These are phyloP conservation scores for Volucella inflata DNA, from an alignment of 2,888 invertebrate genomes.

Conservation along the genomic window DNA sequence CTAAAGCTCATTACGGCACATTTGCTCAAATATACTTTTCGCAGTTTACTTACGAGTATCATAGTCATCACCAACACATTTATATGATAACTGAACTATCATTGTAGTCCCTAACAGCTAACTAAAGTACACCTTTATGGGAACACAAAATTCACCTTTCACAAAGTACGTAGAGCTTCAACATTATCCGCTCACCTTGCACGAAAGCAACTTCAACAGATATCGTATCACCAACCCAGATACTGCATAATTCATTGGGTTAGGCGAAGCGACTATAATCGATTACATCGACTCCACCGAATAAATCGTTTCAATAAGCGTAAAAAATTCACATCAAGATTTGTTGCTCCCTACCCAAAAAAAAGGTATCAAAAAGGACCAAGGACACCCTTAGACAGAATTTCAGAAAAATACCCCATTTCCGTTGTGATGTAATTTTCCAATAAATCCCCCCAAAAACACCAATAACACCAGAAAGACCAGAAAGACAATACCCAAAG, in stretches of 20 bases:
- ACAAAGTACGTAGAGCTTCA: no score
- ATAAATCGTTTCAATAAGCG: constrained; percentile 46
- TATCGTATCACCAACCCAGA: background rate
- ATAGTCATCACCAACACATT: no score
- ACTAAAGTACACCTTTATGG: no score
- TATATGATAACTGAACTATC: no score
- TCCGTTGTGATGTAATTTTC: constrained; percentile 46
- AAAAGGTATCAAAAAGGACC: constrained; percentile 5
- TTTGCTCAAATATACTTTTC: no score
- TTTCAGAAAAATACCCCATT: constrained; percentile 34
- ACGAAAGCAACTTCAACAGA: no score
- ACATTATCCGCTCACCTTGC: no score
- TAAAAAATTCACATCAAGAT: constrained; percentile 39
- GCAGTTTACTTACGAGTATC: no score
- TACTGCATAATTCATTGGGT: constrained; percentile 6
- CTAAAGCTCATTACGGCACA: no score
- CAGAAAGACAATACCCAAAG: constrained; percentile 59
- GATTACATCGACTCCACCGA: constrained; percentile 28
- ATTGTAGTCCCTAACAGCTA: no score
- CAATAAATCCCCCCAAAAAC: constrained; percentile 46
- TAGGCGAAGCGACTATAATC: constrained; percentile 11
- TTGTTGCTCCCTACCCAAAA: constrained; percentile 20
- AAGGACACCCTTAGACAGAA: background rate
- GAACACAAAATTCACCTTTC: no score
- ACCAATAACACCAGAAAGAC: no score